Evolutionary conservation across 2,797 vertebrate genomes (phyloP), one percentile per base, ranked within the genome.

Genomic region (Uromys caudimaculatus): DNA sequence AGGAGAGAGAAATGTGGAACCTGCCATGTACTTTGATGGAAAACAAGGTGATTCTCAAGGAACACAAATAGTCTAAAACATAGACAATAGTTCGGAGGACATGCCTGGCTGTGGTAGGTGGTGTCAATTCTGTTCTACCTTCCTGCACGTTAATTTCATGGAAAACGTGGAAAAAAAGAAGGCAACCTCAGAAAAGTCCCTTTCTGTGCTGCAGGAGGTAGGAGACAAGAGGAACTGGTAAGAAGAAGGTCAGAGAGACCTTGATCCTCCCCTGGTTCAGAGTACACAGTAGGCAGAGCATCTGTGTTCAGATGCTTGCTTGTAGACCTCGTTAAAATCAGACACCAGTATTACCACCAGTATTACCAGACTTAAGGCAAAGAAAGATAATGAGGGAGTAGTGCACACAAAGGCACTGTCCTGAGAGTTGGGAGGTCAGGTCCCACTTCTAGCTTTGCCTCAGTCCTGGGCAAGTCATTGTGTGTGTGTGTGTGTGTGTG

Each of bases 341-440:
- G 44, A 81, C 5, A 4, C 11, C 6, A 0, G 5, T 32, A 13
- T 2, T 38, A 60, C 21, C 10, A 69, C 6, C 79, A 21, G 32
- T 52, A 10, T 71, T n/a, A 9, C 17, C 38, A 38, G 35, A 86
- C 50, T 84, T 21, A 0, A 0, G 4, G 8, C 38, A 12, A n/a
- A 41, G 60, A 0, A 0, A 32, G 23, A 9, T 24, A 6, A 14
- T 35, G n/a, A 4, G 27, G 27, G 6, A 41, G 11, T 21, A 14
- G 50, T 14, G 4, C 52, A 19, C 4, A 60, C 27, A 7, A 84
- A 44, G 89, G 27, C 5, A 0, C 58, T 14, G 19, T 19, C 62
- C 86, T 21, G 12, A n/a, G 14, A 81, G 19, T 38, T 7, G 1
- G 1, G 64, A 77, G 24, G 21, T 13, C 81, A 13, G 13, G 32